Evolutionary conservation across 2,797 vertebrate genomes (phyloP).

Genomic region (Neosilurus hyrtlii): DNA sequence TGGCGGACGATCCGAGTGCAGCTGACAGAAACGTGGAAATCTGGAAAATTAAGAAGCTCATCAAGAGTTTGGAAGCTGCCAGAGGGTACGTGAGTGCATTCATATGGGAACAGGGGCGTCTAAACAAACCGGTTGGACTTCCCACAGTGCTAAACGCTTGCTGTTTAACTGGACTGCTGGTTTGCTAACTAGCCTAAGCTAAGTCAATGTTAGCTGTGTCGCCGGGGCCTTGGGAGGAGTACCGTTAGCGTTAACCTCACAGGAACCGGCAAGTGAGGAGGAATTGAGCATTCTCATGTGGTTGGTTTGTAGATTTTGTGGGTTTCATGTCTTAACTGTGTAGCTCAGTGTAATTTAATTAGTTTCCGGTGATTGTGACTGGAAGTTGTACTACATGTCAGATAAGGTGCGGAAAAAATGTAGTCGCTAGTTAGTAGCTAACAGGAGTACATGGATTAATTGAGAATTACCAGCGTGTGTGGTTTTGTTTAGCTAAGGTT

Average conservation of each 20-base stretch:
- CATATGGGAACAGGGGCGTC: not conserved
- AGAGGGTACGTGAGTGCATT: constrained; percentile 80
- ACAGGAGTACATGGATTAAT: not conserved
- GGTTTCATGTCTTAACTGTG: not conserved
- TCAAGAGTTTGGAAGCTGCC: constrained; percentile 96
- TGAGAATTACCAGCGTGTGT: not conserved
- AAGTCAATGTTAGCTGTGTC: not conserved
- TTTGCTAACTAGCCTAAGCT: constrained; percentile 7
- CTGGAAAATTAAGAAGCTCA: constrained; percentile 99
- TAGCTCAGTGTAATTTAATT: not conserved
- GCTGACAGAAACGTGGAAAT: constrained; percentile 99
- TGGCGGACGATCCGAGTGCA: constrained; percentile 98
- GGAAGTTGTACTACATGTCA: not conserved
- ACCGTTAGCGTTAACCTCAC: not conserved
- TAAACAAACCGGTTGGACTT: not conserved
- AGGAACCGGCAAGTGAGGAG: not conserved
- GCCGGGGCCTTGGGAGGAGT: constrained; percentile 46
- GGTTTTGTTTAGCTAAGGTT: not conserved
- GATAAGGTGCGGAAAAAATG: not conserved
- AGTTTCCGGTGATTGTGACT: not conserved
- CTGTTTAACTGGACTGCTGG: not conserved
- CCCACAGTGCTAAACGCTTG: not conserved
- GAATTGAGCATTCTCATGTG: not conserved
- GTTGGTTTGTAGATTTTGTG: not conserved
- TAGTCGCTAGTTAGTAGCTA: not conserved